Evolutionary conservation across 2,113 vertebrate species (phyloP).

Genomic region (Phylloscopus whistleri): DNA sequence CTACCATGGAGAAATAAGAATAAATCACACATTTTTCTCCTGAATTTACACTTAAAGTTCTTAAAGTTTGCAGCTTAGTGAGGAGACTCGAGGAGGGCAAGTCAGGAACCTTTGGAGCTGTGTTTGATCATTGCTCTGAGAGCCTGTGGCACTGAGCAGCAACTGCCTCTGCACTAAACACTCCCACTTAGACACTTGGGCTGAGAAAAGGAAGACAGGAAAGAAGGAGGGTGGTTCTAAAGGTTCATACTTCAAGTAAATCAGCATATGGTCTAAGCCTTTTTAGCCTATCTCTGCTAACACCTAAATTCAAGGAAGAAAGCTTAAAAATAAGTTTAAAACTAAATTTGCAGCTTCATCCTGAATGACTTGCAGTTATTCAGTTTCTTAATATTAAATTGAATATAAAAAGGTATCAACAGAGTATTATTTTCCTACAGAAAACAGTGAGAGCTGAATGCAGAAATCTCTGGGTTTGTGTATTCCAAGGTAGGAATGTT

Average conservation of each 20-base stretch:
- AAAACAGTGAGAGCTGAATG: fast-evolving
- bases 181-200: not conserved
- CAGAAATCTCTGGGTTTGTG: not conserved
- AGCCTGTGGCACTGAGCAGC: not conserved
- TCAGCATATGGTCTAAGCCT: not conserved
- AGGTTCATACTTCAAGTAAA: not conserved
- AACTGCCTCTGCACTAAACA: not conserved
- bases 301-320: not conserved
- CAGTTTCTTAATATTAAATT: not conserved
- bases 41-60: not conserved
- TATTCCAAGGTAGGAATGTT: not conserved
- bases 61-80: not conserved
- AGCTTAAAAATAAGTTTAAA: not conserved
- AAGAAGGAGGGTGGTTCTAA: not conserved
- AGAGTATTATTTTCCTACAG: not conserved
- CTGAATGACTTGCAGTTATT: not conserved
- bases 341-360: not conserved
- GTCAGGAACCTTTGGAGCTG: not conserved
- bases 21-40: not conserved
- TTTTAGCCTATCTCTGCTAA: not conserved
- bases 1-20: not conserved
- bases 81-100: not conserved
- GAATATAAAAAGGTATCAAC: not conserved
- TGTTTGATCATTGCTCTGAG: not conserved
- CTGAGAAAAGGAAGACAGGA: not conserved